phyloP scores from a whole-genome alignment of 1,140 invertebrate genomes.

The Formica exsecta region DNA sequence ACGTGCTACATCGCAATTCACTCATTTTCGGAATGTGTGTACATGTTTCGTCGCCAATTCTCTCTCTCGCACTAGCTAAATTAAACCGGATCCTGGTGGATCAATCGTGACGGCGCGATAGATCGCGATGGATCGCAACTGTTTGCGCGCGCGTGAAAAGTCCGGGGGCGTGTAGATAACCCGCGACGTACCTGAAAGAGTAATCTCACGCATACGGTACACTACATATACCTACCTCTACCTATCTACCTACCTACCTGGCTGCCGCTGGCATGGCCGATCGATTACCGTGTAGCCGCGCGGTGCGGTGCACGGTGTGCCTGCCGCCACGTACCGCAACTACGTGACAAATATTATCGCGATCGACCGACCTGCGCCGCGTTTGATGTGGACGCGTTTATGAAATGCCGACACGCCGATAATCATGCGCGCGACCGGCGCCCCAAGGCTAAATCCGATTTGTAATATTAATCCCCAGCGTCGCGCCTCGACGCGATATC shows the following conservation, averaged over 20 bases:
- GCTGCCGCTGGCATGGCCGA: slow-evolving; percentile 65
- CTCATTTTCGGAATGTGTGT: background rate
- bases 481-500: slow-evolving; percentile 43
- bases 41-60: background rate
- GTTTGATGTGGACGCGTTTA: slow-evolving; percentile 79
- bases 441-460: slow-evolving; percentile 77
- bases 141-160: slow-evolving; percentile 58
- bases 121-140: background rate
- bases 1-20: background rate
- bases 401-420: slow-evolving; percentile 77
- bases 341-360: slow-evolving; percentile 79
- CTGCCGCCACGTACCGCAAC: slow-evolving; percentile 74
- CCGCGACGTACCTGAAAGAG: slow-evolving; percentile 67
- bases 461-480: slow-evolving; percentile 71
- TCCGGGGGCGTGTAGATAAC: slow-evolving; percentile 68
- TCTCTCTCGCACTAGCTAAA: background rate
- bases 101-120: slow-evolving; percentile 7
- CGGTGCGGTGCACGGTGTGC: slow-evolving; percentile 58
- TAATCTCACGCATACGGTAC: slow-evolving; percentile 71
- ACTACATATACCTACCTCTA: slow-evolving; percentile 32
- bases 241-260: slow-evolving; percentile 43
- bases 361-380: slow-evolving; percentile 74
- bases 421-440: slow-evolving; percentile 74
- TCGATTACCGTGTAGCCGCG: slow-evolving; percentile 75
- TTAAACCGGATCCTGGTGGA: background rate